A percentile compares a stretch with the other conserved stretches of the same genome.
phyloP scores from a whole-genome alignment of 2,888 invertebrate genomes.

The Cryptocheilus praepositus region DNA sequence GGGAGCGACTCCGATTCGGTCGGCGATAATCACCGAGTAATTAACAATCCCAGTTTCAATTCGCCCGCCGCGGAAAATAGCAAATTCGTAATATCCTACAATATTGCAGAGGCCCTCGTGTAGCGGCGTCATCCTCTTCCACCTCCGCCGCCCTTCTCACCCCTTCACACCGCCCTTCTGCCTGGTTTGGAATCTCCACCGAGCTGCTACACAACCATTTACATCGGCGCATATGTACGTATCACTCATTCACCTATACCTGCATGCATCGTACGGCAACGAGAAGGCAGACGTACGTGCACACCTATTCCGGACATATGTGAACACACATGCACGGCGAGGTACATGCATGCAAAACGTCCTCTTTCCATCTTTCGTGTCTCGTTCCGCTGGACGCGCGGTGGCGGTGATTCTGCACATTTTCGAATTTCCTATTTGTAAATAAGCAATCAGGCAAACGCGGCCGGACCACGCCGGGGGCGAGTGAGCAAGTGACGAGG shows the following conservation, averaged over 20 bases:
- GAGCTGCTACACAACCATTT: neutral
- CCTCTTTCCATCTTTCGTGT: conserved; percentile 20
- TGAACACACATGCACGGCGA: neutral
- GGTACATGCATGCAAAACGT: conserved; percentile 14
- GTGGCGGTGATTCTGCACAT: conserved; percentile 68
- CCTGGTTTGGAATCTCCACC: conserved; percentile 1
- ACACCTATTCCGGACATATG: neutral
- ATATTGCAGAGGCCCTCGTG: conserved; percentile 68
- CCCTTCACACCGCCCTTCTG: conserved; percentile 6
- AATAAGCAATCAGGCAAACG: conserved; percentile 73
- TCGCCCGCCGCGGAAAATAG: conserved; percentile 72
- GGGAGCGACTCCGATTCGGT: conserved; percentile 67
- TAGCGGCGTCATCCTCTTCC: conserved; percentile 42
- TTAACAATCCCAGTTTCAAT: conserved; percentile 75
- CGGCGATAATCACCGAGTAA: conserved; percentile 73
- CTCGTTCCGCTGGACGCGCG: conserved; percentile 31
- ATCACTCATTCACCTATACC: neutral
- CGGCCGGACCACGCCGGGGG: conserved; percentile 21
- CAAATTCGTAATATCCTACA: conserved; percentile 75
- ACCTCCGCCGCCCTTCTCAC: conserved; percentile 27
- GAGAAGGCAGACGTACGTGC: too few relatives aligned
- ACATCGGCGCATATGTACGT: neutral
- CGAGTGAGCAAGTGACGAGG: too few relatives aligned
- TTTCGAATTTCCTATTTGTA: conserved; percentile 76
- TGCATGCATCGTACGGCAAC: too few relatives aligned